Evolutionary conservation across 23 tunicate genomes (phyloP), one percentile per base, ranked within the genome.

Genomic region (Phallusia fumigata): DNA sequence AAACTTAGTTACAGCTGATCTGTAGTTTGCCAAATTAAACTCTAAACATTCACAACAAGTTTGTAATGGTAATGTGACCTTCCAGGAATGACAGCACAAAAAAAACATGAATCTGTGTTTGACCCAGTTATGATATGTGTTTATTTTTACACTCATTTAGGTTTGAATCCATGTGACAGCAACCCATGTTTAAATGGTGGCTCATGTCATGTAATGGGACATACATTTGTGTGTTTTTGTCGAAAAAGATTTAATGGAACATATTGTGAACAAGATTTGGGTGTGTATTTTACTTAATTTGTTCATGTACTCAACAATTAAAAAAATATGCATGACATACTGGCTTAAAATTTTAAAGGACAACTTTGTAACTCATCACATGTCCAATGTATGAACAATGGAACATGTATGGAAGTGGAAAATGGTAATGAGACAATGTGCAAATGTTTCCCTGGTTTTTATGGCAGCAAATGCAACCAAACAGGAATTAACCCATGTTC

Each of bases 401-500:
- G 69, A 11, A 58, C 69, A 6, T 58, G 69, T 58, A 16, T 24
- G 28, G 69, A 58, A 58, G 28, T 58, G 26, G 28, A 3, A 24
- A 58, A 16, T 24, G 28, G 28, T 13, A 24, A 16, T 58, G 69
- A 58, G 13, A 24, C 69, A 6, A 24, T 58, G 13, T 58, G 69
- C 69, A 22, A 58, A 2, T 58, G 69, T 24, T 24, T 16, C 3
- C 69, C 28, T 21, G 26, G 28, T 58, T 58, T 58, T 13, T 58
- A 58, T 58, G 69, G 16, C 69, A 58, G 16, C 26, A 58, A 58
- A 21, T 58, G 69, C 28, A 58, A 24, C 69, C 8, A 58, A 1
- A 6, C 28, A 1, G 69, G 69, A 22, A 58, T 58, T 58, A 58
- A 89, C 47, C 82, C 93, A 34, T 75, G 85, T 64, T 26, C 24